Conservation (phyloP, 2,113 vertebrate species). For the Acinonyx jubatus region DNA sequence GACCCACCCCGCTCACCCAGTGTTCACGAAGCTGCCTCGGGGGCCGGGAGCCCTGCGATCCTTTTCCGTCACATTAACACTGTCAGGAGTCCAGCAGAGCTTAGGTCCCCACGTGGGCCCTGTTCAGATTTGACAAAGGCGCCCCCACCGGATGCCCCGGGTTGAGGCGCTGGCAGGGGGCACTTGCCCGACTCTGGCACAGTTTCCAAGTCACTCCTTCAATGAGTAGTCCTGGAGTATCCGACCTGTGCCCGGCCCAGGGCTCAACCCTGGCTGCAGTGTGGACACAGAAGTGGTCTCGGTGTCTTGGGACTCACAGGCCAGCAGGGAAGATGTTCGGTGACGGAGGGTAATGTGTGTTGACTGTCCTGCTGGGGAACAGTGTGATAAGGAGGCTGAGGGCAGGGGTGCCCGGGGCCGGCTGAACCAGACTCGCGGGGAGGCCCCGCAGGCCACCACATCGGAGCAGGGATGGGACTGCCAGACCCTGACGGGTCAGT, state of each 20-base stretch:
- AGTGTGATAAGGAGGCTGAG: fast-evolving
- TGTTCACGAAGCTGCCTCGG: fast-evolving
- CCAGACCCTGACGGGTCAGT: neutral
- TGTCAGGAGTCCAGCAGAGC: fast-evolving
- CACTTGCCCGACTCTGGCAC: fast-evolving
- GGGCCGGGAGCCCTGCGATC: fast-evolving
- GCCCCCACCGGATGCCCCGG: neutral
- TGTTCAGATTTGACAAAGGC: neutral
- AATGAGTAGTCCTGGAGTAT: fast-evolving
- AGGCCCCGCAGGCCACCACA: fast-evolving
- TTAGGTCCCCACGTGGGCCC: neutral
- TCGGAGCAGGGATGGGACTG: neutral
- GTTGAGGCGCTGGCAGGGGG: neutral
- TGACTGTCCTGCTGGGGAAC: neutral
- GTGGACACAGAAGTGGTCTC: neutral
- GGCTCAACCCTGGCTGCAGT: neutral
- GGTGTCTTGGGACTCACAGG: fast-evolving
- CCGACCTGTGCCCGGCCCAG: fast-evolving
- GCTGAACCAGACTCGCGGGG: fast-evolving
- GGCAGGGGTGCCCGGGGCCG: neutral
- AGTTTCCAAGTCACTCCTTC: fast-evolving
- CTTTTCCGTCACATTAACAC: no score
- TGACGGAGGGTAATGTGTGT: fast-evolving
- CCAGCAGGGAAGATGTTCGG: neutral
- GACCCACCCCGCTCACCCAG: fast-evolving